A percentile compares a stretch with the other conserved stretches of the same genome.
These are phyloP conservation scores for Papilio glaucus DNA, from an alignment of 1,140 invertebrate genomes.

Conservation along the genomic window DNA sequence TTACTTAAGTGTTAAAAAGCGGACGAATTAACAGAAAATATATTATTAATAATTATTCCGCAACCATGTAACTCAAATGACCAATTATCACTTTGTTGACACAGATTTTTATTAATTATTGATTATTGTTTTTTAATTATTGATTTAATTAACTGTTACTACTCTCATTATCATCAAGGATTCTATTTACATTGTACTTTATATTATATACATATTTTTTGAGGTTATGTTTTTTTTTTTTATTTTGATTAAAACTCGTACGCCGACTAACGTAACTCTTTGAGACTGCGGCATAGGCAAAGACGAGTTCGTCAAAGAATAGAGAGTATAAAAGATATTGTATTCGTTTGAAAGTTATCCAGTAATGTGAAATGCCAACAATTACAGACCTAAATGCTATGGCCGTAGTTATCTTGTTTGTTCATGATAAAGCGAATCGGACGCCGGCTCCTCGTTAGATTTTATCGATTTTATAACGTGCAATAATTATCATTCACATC, in stretches of 20 bases:
- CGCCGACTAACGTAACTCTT: not conserved
- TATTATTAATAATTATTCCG: no score
- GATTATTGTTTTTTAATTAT: not conserved
- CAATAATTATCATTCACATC: slow-evolving; percentile 27
- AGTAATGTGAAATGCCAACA: not conserved
- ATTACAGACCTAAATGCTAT: not conserved
- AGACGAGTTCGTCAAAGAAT: slow-evolving; percentile 4
- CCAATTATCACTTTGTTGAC: no score
- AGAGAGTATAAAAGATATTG: not conserved
- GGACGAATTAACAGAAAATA: no score
- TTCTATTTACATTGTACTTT: not conserved
- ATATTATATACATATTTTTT: not conserved
- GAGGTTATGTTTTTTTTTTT: not conserved
- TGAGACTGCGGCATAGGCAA: not conserved
- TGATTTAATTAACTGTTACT: not conserved
- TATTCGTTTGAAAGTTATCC: not conserved
- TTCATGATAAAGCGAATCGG: slow-evolving; percentile 34
- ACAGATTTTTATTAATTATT: no score
- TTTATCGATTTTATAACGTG: slow-evolving; percentile 37
- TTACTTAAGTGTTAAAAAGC: no score
- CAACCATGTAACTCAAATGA: no score
- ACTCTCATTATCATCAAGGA: not conserved
- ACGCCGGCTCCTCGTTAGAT: not conserved
- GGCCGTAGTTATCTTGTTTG: slow-evolving; percentile 34
- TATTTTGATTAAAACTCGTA: not conserved